These are phyloP conservation scores for Huso huso DNA, from an alignment of 2,797 vertebrate species.

Conservation along the genomic window DNA sequence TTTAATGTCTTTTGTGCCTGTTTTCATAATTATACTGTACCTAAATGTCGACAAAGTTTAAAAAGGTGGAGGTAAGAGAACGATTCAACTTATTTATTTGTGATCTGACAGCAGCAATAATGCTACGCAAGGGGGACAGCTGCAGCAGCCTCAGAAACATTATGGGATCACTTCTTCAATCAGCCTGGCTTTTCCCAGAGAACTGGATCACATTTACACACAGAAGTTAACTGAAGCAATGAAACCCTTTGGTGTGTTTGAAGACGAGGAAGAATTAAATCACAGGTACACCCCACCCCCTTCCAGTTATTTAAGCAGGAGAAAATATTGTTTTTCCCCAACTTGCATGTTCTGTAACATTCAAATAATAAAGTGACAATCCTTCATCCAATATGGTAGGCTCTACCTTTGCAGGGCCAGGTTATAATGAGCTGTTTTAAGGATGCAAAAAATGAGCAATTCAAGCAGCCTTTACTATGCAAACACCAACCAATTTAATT, in stretches of 20 bases:
- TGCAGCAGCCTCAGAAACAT: constrained; percentile 72
- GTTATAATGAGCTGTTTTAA: too few species aligned
- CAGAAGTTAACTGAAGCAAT: constrained; percentile 83
- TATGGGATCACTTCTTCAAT: constrained; percentile 90
- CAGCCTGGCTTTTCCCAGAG: constrained; percentile 78
- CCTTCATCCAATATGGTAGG: too few species aligned
- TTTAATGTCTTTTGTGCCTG: too few species aligned
- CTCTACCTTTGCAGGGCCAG: too few species aligned
- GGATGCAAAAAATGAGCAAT: too few species aligned
- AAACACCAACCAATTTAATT: too few species aligned
- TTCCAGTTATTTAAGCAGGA: not conserved
- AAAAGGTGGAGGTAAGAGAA: too few species aligned
- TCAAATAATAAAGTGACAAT: too few species aligned
- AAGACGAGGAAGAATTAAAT: constrained; percentile 84
- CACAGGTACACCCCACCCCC: constrained; percentile 61
- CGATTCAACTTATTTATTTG: not conserved
- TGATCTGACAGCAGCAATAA: constrained; percentile 38
- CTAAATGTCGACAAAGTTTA: too few species aligned
- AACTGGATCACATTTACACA: constrained; percentile 79
- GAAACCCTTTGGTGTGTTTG: constrained; percentile 91
- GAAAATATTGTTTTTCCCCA: not conserved
- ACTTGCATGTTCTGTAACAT: not conserved
- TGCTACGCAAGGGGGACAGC: constrained; percentile 64
- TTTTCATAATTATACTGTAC: too few species aligned
- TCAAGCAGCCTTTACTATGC: too few species aligned